Conservation (phyloP, 1,140 invertebrate genomes). For the Aporrectodea caliginosa region DNA sequence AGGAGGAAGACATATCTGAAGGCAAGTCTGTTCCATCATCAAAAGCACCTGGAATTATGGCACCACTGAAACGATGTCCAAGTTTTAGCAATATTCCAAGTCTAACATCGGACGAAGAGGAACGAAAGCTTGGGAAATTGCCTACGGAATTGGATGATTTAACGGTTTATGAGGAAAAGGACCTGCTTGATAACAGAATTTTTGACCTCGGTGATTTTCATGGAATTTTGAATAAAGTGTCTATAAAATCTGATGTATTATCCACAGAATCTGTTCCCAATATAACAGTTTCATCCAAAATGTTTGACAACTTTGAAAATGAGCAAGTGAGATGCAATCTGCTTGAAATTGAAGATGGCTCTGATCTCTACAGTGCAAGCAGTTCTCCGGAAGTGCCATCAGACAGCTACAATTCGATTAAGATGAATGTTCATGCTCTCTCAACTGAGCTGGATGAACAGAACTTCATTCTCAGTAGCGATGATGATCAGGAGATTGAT, state of each 20-base stretch:
- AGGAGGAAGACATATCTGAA: no score
- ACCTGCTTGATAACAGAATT: neutral
- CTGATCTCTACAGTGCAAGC: neutral
- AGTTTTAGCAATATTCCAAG: conserved; percentile 1
- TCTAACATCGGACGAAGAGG: neutral
- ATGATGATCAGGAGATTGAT: conserved; percentile 22
- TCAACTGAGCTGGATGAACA: neutral
- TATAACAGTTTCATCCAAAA: no score
- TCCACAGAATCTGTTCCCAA: neutral
- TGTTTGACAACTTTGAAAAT: neutral
- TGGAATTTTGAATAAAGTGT: neutral
- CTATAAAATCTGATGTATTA: neutral
- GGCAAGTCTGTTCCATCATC: no score
- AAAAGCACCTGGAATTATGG: neutral
- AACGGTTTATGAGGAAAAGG: neutral
- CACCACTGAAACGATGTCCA: neutral
- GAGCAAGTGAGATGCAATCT: neutral
- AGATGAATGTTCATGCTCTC: neutral
- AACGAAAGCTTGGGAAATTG: neutral
- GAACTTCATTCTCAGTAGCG: conserved; percentile 9
- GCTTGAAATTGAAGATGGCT: neutral
- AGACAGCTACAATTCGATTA: neutral
- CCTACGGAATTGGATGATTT: neutral
- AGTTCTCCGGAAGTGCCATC: neutral
- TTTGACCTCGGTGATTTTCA: neutral